Evolutionary conservation across 2,797 vertebrate species (phyloP), one percentile per base, ranked within the genome.

Genomic region (Nyctibius grandis): DNA sequence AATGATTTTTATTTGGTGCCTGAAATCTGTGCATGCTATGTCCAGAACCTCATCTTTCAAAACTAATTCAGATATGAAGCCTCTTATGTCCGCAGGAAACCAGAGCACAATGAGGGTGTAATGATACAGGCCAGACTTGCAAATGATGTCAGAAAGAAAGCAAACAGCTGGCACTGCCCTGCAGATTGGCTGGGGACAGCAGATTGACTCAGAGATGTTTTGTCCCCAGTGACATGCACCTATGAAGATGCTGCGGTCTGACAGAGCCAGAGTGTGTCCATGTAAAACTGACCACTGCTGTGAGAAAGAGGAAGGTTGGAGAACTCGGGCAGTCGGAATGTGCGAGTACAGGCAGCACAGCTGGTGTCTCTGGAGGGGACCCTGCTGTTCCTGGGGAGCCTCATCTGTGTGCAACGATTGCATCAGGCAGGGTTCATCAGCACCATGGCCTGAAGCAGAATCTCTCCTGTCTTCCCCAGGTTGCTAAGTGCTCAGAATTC

Each of bases 241-340:
- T 17, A 19, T 57, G 69, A 42, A 76, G 51, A 53, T 14, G 15
- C 50, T 47, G 28, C 53, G 29, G 19, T 57, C 44, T 57, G 38
- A 33, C 40, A 33, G n/a, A 84, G 40, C 21, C 51, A 16, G 31
- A 42, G 12, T 28, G 12, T 15, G 13, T 38, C 54, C 4, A 0
- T 77, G n/a, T 42, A 11, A 59, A 81, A 33, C 44, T 81, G 36
- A 36, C 4, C 16, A 2, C 22, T 38, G 31, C 14, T 48, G 20
- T 38, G 9, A n/a, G 9, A 34, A 56, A 45, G 42, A 38, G 44
- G 28, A 40, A 15, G 29, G 13, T 18, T 1, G 1, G 25, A 40
- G n/a, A 15, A 47, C 36, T 77, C 0, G 0, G 26, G 31, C 15
- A 36, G 16, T 36, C 0, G 1, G 28, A 60, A 34, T 33, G 12